phyloP scores from a whole-genome alignment of 2,113 vertebrate species.

The Cynoglossus semilaevis region DNA sequence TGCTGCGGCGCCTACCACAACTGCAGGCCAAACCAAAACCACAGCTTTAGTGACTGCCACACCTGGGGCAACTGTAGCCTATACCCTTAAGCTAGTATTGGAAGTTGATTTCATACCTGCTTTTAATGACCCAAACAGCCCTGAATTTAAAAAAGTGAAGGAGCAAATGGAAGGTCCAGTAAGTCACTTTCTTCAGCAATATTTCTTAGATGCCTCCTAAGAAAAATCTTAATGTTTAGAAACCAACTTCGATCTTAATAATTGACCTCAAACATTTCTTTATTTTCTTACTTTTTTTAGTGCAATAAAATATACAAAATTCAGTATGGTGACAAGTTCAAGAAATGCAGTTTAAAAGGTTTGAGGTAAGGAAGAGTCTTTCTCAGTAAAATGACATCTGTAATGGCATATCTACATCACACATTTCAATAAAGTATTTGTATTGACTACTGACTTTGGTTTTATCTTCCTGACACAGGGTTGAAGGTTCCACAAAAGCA shows the following conservation, averaged over 20 bases:
- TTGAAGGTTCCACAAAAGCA: fast-evolving
- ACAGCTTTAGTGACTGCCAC: not conserved
- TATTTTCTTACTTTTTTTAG: not conserved
- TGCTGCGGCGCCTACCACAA: not conserved
- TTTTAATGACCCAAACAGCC: not conserved
- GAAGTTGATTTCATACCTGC: not conserved
- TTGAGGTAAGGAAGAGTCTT: slow-evolving; percentile 6
- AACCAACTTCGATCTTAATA: too few species aligned
- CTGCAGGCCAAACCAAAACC: not conserved
- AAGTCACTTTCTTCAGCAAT: not conserved
- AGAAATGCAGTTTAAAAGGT: not conserved
- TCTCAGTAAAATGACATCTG: not conserved
- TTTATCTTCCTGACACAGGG: not conserved
- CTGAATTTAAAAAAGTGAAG: not conserved
- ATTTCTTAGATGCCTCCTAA: too few species aligned
- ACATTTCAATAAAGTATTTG: too few species aligned
- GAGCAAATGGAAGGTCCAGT: not conserved
- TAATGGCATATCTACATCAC: not conserved
- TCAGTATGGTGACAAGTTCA: not conserved
- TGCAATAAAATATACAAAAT: not conserved
- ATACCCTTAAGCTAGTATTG: too few species aligned
- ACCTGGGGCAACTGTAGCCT: too few species aligned
- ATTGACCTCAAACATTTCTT: not conserved
- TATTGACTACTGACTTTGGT: not conserved
- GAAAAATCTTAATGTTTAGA: too few species aligned